Conservation (phyloP, 1,140 invertebrate genomes). For the Drosophila pachea region DNA sequence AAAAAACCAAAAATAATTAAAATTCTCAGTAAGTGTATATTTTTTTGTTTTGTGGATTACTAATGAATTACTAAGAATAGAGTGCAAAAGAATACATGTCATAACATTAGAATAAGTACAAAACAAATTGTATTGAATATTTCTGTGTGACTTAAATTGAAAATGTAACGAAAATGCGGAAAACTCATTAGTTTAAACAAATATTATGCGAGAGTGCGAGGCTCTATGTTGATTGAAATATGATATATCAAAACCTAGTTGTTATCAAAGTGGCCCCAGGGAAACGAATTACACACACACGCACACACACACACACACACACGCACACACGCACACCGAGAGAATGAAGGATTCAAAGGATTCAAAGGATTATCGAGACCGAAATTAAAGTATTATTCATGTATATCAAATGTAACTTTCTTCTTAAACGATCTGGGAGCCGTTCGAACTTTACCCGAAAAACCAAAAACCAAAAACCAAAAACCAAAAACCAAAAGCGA, state of each 20-base stretch:
- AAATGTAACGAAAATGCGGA: not conserved
- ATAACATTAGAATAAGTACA: conserved; percentile 56
- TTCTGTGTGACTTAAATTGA: conserved; percentile 42
- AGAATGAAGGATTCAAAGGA: conserved; percentile 23
- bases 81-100: conserved; percentile 59
- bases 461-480: conserved; percentile 10
- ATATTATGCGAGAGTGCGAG: conserved; percentile 12
- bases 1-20: conserved; percentile 5
- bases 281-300: conserved; percentile 20
- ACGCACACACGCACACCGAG: conserved; percentile 28
- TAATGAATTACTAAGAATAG: conserved; percentile 21
- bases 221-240: conserved; percentile 21
- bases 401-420: conserved; percentile 37
- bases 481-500: conserved; percentile 15
- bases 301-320: conserved; percentile 26
- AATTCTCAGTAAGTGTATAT: conserved; percentile 13
- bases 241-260: conserved; percentile 56
- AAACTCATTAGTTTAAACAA: conserved; percentile 21
- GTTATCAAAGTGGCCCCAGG: conserved; percentile 37
- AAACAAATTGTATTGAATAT: conserved; percentile 35
- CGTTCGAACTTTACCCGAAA: not conserved
- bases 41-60: conserved; percentile 34
- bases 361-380: conserved; percentile 13
- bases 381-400: conserved; percentile 51
- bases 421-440: not conserved